Evolutionary conservation across 2,797 vertebrate genomes (phyloP).

Genomic region (Leucoraja ocellata): DNA sequence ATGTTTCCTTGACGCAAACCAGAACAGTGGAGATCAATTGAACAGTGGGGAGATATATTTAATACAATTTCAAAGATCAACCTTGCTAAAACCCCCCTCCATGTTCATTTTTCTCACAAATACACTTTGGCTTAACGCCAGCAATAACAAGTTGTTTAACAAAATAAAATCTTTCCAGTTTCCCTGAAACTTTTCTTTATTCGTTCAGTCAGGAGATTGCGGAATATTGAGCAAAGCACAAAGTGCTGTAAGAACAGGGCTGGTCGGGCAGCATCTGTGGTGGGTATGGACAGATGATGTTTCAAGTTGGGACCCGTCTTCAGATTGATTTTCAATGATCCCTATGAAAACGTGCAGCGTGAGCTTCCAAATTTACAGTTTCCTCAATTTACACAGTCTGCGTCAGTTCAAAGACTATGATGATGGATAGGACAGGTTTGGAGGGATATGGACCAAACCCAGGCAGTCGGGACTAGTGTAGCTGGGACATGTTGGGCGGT

Average conservation of each 20-base stretch:
- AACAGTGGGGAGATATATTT: not conserved
- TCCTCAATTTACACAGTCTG: not conserved
- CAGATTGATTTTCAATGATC: not conserved
- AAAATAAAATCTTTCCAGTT: not conserved
- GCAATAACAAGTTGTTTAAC: not conserved
- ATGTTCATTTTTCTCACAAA: not conserved
- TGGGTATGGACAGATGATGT: no score
- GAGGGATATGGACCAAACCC: no score
- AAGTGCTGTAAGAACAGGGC: no score
- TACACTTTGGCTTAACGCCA: not conserved
- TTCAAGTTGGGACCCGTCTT: no score
- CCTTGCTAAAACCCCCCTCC: not conserved
- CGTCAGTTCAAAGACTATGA: not conserved
- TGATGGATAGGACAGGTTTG: no score
- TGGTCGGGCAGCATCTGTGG: no score
- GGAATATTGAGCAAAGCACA: no score
- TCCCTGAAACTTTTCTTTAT: not conserved
- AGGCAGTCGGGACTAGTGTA: no score
- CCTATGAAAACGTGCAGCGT: not conserved
- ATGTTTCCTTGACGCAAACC: not conserved
- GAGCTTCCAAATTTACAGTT: not conserved
- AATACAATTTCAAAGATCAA: not conserved
- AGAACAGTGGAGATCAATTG: not conserved
- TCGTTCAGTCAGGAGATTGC: not conserved
- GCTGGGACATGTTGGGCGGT: no score